Base-by-base conservation (phyloP, 2,888 invertebrate genomes). In the Vanessa cardui region DNA sequence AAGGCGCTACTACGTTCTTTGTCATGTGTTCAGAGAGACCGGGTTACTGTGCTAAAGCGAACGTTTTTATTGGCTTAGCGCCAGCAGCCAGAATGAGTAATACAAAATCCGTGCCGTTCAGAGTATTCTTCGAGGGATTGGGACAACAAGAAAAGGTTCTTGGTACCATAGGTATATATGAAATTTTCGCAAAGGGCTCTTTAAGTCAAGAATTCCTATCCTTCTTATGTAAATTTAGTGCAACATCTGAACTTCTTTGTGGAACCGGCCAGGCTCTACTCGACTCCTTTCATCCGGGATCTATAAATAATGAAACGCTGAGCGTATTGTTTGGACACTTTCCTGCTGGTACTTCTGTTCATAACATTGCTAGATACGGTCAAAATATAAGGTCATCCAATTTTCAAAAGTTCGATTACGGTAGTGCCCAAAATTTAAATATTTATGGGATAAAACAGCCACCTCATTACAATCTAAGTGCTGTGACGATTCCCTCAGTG, bases 1-100 rank as follows among this genome's bases (percentile, higher is more conserved):
- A 95, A 82, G 97, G 97, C 8, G 94, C 94, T 0, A 95, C 95
- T 0, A 84, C 87, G 4, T 95, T 94, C 76, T 95, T 94, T 79
- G 94, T 96, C 0, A 94, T 96, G 95, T 93, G 94, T 61, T 94
- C 95, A 0, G 93, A 94, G 74, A 84, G 85, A 59, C 95, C 96
- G 0, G 94, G 93, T 21, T 95, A 95, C 73, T 95, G 95, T 82
- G 81, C 91, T 0, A 96, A 96, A 83, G 92, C 95, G 1, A 86
- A 92, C 6, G 81, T 94, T 0, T 90, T 94, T 83, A 94, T 95
- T 68, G 94, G 93, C 1, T 75, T 96, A 64, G 96, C 96, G 0
- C 96, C 96, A 0, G 94, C 96, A 0, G 59, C 86, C 0, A 83
- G 89, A 7, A 84, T 94, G 84, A 80, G 89, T 60, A 77, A 93